Conservation (phyloP, 2,888 invertebrate species). For the Megaustenia siamemsis region DNA sequence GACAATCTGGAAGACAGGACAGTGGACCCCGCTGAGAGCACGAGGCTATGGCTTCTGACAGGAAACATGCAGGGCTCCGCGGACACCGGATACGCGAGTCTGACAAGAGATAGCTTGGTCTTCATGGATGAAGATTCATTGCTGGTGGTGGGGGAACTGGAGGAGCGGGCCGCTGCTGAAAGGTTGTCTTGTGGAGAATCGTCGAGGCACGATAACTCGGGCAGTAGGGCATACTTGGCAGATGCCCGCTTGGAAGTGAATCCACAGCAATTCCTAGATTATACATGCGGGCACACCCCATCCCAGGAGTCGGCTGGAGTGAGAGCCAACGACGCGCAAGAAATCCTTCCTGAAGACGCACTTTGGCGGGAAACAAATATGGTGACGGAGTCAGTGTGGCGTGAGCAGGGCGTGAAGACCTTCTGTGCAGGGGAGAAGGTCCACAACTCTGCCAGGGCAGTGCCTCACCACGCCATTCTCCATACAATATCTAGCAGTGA, state of each 20-base stretch:
- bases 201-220: background rate
- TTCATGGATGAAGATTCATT: conserved; percentile 59
- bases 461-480: background rate
- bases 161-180: conserved; percentile 82
- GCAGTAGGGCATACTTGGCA: background rate
- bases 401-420: background rate
- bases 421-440: background rate
- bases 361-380: too few species aligned
- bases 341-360: background rate
- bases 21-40: conserved; percentile 43
- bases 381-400: background rate
- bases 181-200: conserved; percentile 68
- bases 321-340: too few species aligned
- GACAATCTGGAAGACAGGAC: conserved; percentile 57
- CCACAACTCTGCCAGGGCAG: background rate
- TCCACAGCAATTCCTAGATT: too few species aligned
- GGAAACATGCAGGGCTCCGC: conserved; percentile 71
- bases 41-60: conserved; percentile 47
- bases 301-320: too few species aligned
- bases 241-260: background rate
- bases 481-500: conserved; percentile 40
- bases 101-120: conserved; percentile 65
- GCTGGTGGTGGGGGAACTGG: conserved; percentile 77
- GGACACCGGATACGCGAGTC: conserved; percentile 73
- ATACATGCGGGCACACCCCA: background rate